These are phyloP conservation scores for Apamea sordens DNA, from an alignment of 2,888 invertebrate species.

Conservation along the genomic window DNA sequence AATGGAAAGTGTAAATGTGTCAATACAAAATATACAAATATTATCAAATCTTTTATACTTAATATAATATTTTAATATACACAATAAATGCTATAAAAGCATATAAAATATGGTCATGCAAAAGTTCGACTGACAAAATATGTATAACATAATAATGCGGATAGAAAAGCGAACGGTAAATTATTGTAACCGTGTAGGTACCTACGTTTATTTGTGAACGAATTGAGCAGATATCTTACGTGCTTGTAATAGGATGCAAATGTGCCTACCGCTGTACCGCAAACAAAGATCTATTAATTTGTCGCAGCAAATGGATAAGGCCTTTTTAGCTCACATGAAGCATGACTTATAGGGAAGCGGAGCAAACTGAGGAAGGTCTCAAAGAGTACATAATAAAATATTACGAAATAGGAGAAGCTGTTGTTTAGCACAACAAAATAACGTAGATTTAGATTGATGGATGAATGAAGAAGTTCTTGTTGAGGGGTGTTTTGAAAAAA, in stretches of 20 bases:
- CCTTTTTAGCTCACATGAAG: conserved; percentile 31
- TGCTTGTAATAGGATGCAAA: conserved; percentile 28
- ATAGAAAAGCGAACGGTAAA: conserved; percentile 34
- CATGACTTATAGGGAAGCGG: conserved; percentile 37
- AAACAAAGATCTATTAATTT: conserved; percentile 37
- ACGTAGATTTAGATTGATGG: conserved; percentile 5
- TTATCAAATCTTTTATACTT: conserved; percentile 41
- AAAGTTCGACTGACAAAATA: conserved; percentile 20
- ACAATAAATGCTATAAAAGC: conserved; percentile 41
- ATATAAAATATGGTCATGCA: conserved; percentile 27
- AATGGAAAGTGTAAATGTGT: conserved; percentile 45
- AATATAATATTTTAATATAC: conserved; percentile 26
- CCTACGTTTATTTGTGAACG: not conserved
- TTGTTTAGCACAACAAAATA: conserved; percentile 9
- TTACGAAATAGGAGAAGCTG: conserved; percentile 8
- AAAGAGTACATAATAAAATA: not conserved
- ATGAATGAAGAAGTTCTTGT: not conserved
- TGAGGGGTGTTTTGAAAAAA: not conserved
- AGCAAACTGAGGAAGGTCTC: conserved; percentile 28
- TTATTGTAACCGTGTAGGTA: conserved; percentile 10
- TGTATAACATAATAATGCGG: not conserved
- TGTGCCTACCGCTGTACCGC: conserved; percentile 15
- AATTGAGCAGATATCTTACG: conserved; percentile 32
- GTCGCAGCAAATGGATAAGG: conserved; percentile 24
- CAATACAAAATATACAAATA: conserved; percentile 51